Base-by-base conservation (phyloP, 2,797 vertebrate species). In the Florisuga fusca region DNA sequence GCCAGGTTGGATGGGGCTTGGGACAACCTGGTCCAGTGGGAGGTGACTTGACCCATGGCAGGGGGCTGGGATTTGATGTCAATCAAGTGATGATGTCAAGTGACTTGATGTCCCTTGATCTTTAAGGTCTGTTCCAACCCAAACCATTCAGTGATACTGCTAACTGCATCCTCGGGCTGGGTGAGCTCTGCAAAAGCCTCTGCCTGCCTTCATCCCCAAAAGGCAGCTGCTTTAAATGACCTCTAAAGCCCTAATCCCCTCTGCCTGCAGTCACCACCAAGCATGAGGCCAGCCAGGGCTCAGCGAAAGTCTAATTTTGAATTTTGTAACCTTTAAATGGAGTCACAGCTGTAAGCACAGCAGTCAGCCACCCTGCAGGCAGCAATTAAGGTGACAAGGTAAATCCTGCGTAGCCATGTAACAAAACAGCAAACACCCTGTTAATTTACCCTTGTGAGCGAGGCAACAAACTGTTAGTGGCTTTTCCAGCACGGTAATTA, bases 271-370 rank as follows among this genome's bases (percentile, higher is more conserved):
- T 29, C 54, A 27, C 41, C 6, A 0, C 22, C 21, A 4, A 22
- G 38, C 0, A 2, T 1, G 12, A 34, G 19, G 45, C 29, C 25
- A 10, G 26, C 54, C 13, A 6, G 1, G 2, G 31, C 46, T 41
- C 41, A 7, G 19, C 17, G 13, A 29, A 67, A 54, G 38, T 2
- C 33, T 15, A 1, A 12, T 34, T 75, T 19, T 26, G 5, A 46
- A 1, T 10, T 29, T 15, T 10, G 26, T 23, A 6, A 15, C 25
- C 4, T 26, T n/a, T 21, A 19, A 54, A 4, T 7, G 16, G 43
- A 10, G 50, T 19, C 33, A 4, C 1, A 1, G 11, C 1, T 4
- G 7, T 7, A 18, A 64, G 33, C 22, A 2, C 5, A 1, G 33
- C 4, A 0, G 19, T 5, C 3, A 1, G 3, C 8, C 36, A 31